A percentile compares a stretch with the other conserved stretches of the same genome.
phyloP scores from a whole-genome alignment of 1,140 invertebrate genomes.

The Diachasma alloeum region DNA sequence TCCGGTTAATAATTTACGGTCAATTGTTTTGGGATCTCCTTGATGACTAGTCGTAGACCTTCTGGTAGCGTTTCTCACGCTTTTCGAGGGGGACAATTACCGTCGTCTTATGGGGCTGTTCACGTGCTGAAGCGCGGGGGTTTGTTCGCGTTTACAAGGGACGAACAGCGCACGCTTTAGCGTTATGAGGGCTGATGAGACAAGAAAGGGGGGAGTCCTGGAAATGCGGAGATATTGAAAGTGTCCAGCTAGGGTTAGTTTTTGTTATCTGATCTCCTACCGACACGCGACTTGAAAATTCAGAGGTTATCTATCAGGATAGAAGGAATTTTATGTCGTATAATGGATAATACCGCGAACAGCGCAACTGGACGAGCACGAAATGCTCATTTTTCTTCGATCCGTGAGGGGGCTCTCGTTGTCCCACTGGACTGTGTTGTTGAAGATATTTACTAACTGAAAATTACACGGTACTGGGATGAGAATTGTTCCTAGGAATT shows the following conservation, averaged over 20 bases:
- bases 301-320: slow-evolving; percentile 57
- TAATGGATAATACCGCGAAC: slow-evolving; percentile 42
- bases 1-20: neutral
- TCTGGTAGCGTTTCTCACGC: neutral
- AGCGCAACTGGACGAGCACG: neutral
- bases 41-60: neutral
- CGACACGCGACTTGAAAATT: slow-evolving; percentile 59
- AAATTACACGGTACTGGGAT: neutral
- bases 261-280: slow-evolving; percentile 60
- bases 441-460: neutral
- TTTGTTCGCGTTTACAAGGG: neutral
- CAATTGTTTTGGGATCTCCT: neutral
- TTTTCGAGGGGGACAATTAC: neutral
- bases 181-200: slow-evolving; percentile 24
- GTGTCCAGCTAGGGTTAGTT: slow-evolving; percentile 37
- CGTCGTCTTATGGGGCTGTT: neutral
- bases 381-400: neutral
- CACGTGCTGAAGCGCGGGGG: neutral
- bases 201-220: slow-evolving; percentile 29
- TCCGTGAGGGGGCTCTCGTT: neutral
- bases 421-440: neutral
- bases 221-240: slow-evolving; percentile 40
- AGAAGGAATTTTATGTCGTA: slow-evolving; percentile 63
- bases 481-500: neutral
- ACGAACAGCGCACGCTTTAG: neutral